A percentile compares a stretch with the other conserved stretches of the same genome.
These are phyloP conservation scores for Eustalomyia histrio DNA, from an alignment of 2,888 invertebrate genomes.

Conservation along the genomic window DNA sequence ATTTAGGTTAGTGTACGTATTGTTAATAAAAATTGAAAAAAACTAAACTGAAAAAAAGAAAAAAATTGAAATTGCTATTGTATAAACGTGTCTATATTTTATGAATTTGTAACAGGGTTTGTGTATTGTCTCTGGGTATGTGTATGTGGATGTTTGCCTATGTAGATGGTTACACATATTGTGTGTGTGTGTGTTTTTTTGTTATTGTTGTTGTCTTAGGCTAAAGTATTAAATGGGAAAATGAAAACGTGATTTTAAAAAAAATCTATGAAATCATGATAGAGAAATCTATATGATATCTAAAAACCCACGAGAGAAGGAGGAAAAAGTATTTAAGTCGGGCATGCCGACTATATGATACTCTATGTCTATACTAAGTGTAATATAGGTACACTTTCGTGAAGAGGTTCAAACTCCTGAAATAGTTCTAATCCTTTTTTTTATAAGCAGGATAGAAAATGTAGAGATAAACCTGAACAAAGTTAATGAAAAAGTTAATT, in stretches of 20 bases:
- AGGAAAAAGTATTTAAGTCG: too few relatives aligned
- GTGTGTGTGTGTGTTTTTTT: too few relatives aligned
- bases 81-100: slow-evolving; percentile 9
- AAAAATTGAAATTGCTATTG: slow-evolving; percentile 49
- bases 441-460: too few relatives aligned
- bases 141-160: not conserved
- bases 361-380: too few relatives aligned
- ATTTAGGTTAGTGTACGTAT: slow-evolving; percentile 51
- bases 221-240: slow-evolving; percentile 33
- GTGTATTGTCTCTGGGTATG: not conserved
- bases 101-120: not conserved
- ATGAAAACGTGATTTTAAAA: slow-evolving; percentile 46
- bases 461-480: too few relatives aligned
- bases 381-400: too few relatives aligned
- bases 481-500: too few relatives aligned
- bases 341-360: too few relatives aligned
- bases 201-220: slow-evolving; percentile 41
- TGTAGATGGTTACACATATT: slow-evolving; percentile 46
- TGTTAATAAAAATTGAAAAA: slow-evolving; percentile 43
- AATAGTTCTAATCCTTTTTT: too few relatives aligned
- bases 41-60: slow-evolving; percentile 41
- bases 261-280: slow-evolving; percentile 19
- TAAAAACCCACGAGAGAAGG: not conserved
- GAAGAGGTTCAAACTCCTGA: too few relatives aligned
- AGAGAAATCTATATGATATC: slow-evolving; percentile 2